Evolutionary conservation across 2,797 vertebrate genomes (phyloP).

Genomic region (Pantherophis vulpinus): DNA sequence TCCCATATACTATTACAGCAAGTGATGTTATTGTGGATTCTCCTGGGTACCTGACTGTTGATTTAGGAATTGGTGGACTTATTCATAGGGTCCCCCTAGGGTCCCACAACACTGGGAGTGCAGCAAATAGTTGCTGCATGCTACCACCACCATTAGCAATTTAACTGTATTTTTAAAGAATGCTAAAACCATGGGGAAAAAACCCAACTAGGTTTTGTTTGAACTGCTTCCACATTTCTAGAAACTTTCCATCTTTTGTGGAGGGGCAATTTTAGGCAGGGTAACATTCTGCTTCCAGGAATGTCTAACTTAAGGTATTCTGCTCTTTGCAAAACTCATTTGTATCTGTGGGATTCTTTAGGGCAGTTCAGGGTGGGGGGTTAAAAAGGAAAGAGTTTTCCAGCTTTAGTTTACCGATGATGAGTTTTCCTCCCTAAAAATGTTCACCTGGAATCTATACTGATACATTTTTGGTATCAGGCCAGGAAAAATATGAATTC

Average conservation of each 20-base stretch:
- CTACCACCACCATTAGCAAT: not conserved
- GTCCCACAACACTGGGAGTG: not conserved
- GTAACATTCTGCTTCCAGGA: not conserved
- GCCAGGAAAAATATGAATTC: not conserved
- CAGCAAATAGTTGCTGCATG: not conserved
- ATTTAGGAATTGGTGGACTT: not conserved
- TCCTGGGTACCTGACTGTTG: not conserved
- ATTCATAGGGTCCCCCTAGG: not conserved
- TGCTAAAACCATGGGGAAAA: not conserved
- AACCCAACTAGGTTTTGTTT: not conserved
- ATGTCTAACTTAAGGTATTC: not conserved
- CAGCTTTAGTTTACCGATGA: not conserved
- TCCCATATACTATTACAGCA: not conserved
- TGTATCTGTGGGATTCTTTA: not conserved
- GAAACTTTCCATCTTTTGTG: not conserved
- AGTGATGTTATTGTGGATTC: not conserved
- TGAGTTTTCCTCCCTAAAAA: not conserved
- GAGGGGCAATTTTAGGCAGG: not conserved
- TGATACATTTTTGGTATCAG: not conserved
- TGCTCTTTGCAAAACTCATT: not conserved
- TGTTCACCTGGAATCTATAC: not conserved
- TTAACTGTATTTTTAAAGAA: not conserved
- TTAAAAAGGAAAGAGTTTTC: not conserved
- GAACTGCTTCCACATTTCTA: not conserved
- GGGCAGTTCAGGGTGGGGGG: not conserved